A percentile compares a stretch with the other conserved stretches of the same genome.
Conservation (phyloP, 2,113 vertebrate genomes). For the Morone chrysops region DNA sequence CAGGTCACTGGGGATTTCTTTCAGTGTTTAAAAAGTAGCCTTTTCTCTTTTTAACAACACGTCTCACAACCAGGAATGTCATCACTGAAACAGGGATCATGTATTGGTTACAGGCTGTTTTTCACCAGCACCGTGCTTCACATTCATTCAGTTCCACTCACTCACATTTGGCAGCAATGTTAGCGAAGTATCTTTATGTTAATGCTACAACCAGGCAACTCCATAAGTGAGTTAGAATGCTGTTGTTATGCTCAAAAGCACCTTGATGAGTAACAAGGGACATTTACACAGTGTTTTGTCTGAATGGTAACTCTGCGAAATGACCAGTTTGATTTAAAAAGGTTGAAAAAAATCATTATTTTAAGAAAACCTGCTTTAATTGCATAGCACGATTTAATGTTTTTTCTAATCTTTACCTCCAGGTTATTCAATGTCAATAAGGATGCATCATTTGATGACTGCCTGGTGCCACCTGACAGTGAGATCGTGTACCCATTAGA, state of each 20-base stretch:
- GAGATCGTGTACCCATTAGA: slow-evolving; percentile 93
- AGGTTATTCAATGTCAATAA: slow-evolving; percentile 89
- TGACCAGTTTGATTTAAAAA: not conserved
- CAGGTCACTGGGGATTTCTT: slow-evolving; percentile 50
- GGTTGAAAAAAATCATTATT: not conserved
- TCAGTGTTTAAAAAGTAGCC: not conserved
- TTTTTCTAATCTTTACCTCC: not conserved
- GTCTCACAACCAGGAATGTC: not conserved
- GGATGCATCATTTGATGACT: slow-evolving; percentile 86
- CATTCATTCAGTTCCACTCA: not conserved
- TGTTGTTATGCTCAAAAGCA: no score
- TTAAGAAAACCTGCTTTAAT: not conserved
- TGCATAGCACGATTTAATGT: not conserved
- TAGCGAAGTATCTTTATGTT: not conserved
- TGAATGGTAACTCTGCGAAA: not conserved
- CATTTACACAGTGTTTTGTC: not conserved
- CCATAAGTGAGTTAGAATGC: no score
- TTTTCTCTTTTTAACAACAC: not conserved
- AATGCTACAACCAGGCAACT: no score
- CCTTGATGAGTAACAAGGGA: not conserved
- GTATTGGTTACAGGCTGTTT: not conserved
- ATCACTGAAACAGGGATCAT: not conserved
- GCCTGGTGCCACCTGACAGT: slow-evolving; percentile 88
- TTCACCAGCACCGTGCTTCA: not conserved
- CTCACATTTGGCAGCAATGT: not conserved